Base-by-base conservation (phyloP, 2,113 vertebrate genomes). In the Tachuris rubrigastra region DNA sequence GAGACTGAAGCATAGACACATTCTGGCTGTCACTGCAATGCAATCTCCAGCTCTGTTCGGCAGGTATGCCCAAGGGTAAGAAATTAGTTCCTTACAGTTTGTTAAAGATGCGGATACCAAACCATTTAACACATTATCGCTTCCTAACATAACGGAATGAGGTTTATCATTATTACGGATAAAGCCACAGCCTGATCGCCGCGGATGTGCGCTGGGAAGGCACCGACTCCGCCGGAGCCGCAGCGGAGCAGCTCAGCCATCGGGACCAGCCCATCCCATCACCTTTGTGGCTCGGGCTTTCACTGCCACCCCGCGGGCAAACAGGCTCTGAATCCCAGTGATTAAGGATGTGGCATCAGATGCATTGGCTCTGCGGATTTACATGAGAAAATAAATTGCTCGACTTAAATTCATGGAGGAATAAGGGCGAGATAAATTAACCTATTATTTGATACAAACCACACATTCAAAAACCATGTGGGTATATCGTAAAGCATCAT, bases 341-440 rank as follows among this genome's bases (percentile, higher is more conserved):
- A 0, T 9, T 1, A 2, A 4, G 3, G 17, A 5, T 0, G 30
- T 0, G 0, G 14, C 39, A 1, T 5, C 46, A 2, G 8, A 3
- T 2, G 18, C 39, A 0, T 17, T 1, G 62, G 42, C 41, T 41
- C 49, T 1, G 23, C 0, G 52, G 30, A 12, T 41, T 8, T 16
- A 1, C 1, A 3, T n/a, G 7, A 33, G 25, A 24, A 50, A 75
- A 28, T 2, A 23, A 63, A 30, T 7, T 3, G 14, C 68, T 55
- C 39, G 15, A 23, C 14, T 39, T 28, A 3, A 31, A 25, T 19
- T 28, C 50, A 3, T 0, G 21, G 52, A 59, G 44, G 18, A 60
- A 13, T 4, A 23, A 23, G 21, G 41, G 35, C 44, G 28, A 21
- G 42, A 5, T 12, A 15, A 73, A 73, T 39, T 60, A 76, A 28